Percentiles rank a stretch among this genome's conserved stretches.
phyloP scores from a whole-genome alignment of 1,140 invertebrate genomes.

The Plutomurus gul region DNA sequence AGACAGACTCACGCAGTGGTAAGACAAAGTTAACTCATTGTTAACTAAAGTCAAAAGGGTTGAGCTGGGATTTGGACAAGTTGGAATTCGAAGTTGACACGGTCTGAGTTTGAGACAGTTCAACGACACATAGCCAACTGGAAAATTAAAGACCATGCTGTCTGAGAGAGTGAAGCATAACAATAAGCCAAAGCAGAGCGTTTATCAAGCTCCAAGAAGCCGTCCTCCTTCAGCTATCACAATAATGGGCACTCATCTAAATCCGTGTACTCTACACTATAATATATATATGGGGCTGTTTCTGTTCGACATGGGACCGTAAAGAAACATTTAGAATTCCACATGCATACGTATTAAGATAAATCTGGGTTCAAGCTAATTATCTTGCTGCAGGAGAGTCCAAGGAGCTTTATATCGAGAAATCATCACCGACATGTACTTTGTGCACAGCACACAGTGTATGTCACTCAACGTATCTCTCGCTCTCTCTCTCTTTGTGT shows the following conservation, averaged over 20 bases:
- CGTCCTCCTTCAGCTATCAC: too few relatives aligned
- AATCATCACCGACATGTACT: too few relatives aligned
- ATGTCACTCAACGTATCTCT: too few relatives aligned
- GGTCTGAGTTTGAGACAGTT: slow-evolving; percentile 4
- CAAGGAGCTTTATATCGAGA: too few relatives aligned
- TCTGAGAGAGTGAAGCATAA: too few relatives aligned
- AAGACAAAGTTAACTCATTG: not conserved
- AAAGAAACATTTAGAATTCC: not conserved
- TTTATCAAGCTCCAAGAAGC: too few relatives aligned
- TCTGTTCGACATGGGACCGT: not conserved
- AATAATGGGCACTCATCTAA: too few relatives aligned
- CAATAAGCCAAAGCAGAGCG: too few relatives aligned
- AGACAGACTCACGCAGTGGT: not conserved
- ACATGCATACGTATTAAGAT: not conserved
- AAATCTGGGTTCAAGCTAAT: not conserved
- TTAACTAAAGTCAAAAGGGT: slow-evolving; percentile 1
- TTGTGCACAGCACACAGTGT: too few relatives aligned
- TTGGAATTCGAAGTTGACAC: slow-evolving; percentile 7
- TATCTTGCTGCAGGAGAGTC: not conserved
- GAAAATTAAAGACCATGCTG: not conserved
- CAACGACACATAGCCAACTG: not conserved
- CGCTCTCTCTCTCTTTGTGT: too few relatives aligned
- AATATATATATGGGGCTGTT: too few relatives aligned
- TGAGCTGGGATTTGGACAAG: slow-evolving; percentile 7
- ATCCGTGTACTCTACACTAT: too few relatives aligned